Conservation (phyloP, 2,113 vertebrate species). For the Passer montanus region DNA sequence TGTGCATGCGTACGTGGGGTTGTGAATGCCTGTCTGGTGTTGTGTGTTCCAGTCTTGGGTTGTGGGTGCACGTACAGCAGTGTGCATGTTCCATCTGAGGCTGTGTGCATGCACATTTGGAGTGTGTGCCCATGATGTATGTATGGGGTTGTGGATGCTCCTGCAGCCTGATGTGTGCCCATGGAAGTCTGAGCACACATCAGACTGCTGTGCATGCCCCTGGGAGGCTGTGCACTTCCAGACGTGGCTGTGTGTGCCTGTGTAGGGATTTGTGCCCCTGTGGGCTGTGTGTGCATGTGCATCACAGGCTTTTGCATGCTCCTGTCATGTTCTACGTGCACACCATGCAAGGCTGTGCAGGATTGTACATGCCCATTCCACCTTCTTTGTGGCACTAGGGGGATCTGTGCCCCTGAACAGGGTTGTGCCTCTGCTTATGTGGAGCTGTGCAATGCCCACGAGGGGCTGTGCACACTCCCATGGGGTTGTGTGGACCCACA, state of each 20-base stretch:
- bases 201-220: rapidly evolving
- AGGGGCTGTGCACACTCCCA: rapidly evolving
- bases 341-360: not conserved
- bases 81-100: not conserved
- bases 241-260: not conserved
- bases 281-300: rapidly evolving
- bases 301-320: not conserved
- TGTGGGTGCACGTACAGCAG: not conserved
- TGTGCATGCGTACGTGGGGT: rapidly evolving
- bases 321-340: rapidly evolving
- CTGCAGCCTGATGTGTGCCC: not conserved
- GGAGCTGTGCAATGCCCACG: not conserved
- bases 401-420: not conserved
- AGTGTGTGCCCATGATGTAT: rapidly evolving
- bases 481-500: no score
- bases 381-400: no score
- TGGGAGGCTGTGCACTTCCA: not conserved
- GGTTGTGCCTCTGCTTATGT: no score
- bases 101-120: not conserved
- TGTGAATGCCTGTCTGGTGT: not conserved
- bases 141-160: not conserved
- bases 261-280: not conserved
- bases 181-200: not conserved
- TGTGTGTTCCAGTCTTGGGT: not conserved
- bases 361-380: not conserved